Base-by-base conservation (phyloP, 1,140 invertebrate genomes). In the Ips typographus region DNA sequence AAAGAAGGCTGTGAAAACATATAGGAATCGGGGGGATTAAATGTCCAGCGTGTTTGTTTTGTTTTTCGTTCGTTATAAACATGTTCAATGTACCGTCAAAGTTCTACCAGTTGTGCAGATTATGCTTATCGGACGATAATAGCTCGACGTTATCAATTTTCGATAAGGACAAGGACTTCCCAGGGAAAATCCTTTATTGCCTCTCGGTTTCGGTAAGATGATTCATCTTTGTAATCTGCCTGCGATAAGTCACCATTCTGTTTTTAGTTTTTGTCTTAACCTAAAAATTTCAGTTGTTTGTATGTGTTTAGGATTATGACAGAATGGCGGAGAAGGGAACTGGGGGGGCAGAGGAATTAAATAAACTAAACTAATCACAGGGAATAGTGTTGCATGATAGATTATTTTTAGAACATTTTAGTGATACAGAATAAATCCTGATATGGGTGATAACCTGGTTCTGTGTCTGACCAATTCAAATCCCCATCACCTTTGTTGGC, bases 11-110 rank as follows among this genome's bases (percentile, higher is more conserved):
- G 74, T 76, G 75, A 72, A 74, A 67, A 68, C 66, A 68, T 22
- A 22, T 68, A 65, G 57, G 68, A 68, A 67, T 72, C 66, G 49
- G 56, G 47, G 40, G 36, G 44, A 70, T 71, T 74, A 68, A 72
- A 73, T 75, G 71, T 75, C 70, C 71, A 57, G 76, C 76, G 75
- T 68, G 75, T 74, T 72, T 75, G 76, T 76, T 75, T 74, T 77
- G 75, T 77, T 68, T 73, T 74, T 65, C 61, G 72, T 75, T 73
- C 75, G 68, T 70, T 70, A 76, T 83, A 84, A 86, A 85, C 84
- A 86, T 86, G 85, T 86, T 84, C 85, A 85, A 85, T 85, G 84
- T 85, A 83, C 85, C 85, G 83, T 84, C 84, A 83, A 85, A 85
- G 83, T 86, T 85, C 82, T 84, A 86, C 84, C 85, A 84, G 81